These are phyloP conservation scores for Eristalis tenax DNA, from an alignment of 2,888 invertebrate species.

Conservation along the genomic window DNA sequence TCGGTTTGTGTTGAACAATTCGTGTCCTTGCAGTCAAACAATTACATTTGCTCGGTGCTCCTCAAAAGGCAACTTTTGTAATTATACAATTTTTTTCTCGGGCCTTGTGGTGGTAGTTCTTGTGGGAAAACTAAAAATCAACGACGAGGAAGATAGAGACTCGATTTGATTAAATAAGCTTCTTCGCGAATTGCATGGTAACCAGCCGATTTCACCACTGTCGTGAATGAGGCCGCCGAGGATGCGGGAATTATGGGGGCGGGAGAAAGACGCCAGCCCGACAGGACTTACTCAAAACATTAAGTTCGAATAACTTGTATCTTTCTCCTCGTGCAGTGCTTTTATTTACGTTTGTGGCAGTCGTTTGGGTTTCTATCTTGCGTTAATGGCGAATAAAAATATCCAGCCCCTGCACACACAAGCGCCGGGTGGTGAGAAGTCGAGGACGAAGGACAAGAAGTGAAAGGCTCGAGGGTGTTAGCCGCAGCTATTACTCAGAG, in stretches of 20 bases:
- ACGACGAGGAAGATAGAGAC: constrained; percentile 36
- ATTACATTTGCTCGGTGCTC: constrained; percentile 45
- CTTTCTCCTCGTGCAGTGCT: neutral
- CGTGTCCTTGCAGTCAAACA: constrained; percentile 65
- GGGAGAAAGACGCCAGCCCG: neutral
- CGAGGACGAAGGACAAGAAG: neutral
- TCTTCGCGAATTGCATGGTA: constrained; percentile 12
- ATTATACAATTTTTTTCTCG: constrained; percentile 50
- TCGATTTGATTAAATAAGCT: constrained; percentile 46
- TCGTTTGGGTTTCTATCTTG: constrained; percentile 1
- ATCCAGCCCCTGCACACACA: constrained; percentile 1
- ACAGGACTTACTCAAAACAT: constrained; percentile 25
- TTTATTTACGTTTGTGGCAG: neutral
- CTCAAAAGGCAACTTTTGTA: constrained; percentile 60
- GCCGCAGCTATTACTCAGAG: constrained; percentile 43
- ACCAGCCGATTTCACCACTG: neutral
- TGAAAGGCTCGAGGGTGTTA: constrained; percentile 2
- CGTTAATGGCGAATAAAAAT: constrained; percentile 37
- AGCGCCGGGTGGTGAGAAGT: no score
- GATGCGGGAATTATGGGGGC: no score
- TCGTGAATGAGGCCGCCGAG: no score
- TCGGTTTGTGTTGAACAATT: constrained; percentile 34
- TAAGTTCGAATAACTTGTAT: constrained; percentile 41
- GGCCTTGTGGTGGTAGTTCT: constrained; percentile 4
- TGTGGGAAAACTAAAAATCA: constrained; percentile 53